These are phyloP conservation scores for Penaeus vannamei DNA, from an alignment of 1,140 invertebrate genomes.

Conservation along the genomic window DNA sequence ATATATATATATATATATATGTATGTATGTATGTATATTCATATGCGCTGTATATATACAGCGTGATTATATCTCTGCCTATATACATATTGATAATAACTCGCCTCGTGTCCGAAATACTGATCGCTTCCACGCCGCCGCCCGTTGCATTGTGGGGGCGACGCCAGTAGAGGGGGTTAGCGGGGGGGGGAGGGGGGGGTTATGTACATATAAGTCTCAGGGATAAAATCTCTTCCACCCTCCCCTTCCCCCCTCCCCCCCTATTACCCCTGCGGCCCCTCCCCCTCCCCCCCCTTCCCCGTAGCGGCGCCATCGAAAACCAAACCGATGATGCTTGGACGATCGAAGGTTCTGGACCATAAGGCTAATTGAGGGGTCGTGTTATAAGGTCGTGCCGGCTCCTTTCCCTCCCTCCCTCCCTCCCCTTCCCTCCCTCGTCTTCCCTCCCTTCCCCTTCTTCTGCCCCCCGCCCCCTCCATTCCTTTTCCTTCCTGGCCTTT, in stretches of 20 bases:
- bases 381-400: conserved; percentile 50
- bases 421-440: neutral
- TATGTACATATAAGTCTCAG: too few species aligned
- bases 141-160: neutral
- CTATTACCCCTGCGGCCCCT: neutral
- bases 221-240: too few species aligned
- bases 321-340: conserved; percentile 44
- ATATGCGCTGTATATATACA: neutral
- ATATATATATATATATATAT: neutral
- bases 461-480: neutral
- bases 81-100: neutral
- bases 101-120: neutral
- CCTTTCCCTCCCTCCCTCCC: neutral
- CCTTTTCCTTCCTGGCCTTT: neutral
- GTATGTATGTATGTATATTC: neutral
- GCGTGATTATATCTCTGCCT: neutral
- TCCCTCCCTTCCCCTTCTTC: neutral
- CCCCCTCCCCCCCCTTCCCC: neutral
- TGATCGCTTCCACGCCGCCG: neutral
- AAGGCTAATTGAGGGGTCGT: conserved; percentile 60
- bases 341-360: conserved; percentile 52
- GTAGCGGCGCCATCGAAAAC: conserved; percentile 36
- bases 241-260: too few species aligned
- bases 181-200: neutral
- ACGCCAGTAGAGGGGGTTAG: neutral